Evolutionary conservation across 2,797 vertebrate genomes (phyloP).

Genomic region (Psittacula derbiana): DNA sequence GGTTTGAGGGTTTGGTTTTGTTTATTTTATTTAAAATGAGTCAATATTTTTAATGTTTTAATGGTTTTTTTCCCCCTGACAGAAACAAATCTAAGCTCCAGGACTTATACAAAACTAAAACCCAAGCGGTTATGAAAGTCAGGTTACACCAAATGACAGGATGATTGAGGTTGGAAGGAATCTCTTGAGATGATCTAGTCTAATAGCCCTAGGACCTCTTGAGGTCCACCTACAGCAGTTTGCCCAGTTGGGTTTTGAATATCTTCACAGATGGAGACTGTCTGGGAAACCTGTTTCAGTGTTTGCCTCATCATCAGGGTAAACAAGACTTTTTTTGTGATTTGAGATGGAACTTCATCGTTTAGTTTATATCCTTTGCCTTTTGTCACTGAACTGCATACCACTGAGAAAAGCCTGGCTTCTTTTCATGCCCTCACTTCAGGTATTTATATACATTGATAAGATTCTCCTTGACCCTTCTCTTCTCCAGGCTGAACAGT

Average conservation of each 20-base stretch:
- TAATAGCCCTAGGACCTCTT: neutral
- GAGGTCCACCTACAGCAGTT: neutral
- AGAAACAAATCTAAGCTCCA: neutral
- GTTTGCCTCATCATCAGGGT: neutral
- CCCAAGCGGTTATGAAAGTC: neutral
- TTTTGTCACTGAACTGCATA: neutral
- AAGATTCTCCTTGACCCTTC: neutral
- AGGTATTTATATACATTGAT: neutral
- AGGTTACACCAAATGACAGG: neutral
- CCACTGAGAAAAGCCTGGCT: neutral
- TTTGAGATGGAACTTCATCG: neutral
- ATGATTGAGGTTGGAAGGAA: neutral
- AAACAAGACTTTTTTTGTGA: neutral
- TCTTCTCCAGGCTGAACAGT: neutral
- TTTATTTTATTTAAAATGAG: neutral
- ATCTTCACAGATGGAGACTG: neutral
- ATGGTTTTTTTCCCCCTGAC: neutral
- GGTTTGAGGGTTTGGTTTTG: neutral
- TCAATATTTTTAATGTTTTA: neutral
- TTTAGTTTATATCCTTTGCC: neutral
- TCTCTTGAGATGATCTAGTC: neutral
- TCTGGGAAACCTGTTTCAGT: neutral
- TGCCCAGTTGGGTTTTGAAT: neutral
- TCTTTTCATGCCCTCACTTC: neutral
- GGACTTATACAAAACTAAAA: neutral